phyloP scores from a whole-genome alignment of 2,888 invertebrate species.

The Parnassius mnemosyne region DNA sequence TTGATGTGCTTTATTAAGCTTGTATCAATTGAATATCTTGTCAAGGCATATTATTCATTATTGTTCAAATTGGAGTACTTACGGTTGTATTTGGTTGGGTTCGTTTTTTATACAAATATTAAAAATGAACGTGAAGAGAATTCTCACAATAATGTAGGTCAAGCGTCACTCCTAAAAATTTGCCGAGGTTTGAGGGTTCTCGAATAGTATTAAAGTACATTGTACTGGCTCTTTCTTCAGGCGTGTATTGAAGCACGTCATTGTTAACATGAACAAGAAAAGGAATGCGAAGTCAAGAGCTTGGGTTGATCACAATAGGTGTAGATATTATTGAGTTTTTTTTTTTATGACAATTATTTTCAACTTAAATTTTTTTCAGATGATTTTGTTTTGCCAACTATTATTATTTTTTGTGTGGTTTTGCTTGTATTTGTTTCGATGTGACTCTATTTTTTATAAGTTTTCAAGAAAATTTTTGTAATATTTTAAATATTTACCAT shows the following conservation, averaged over 20 bases:
- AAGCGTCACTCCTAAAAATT: conserved; percentile 23
- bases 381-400: too few relatives aligned
- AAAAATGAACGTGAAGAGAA: conserved; percentile 11
- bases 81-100: neutral
- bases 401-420: too few relatives aligned
- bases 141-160: conserved; percentile 16
- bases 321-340: neutral
- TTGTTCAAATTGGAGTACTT: too few relatives aligned
- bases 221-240: conserved; percentile 22
- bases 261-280: conserved; percentile 16
- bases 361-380: too few relatives aligned
- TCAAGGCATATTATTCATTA: too few relatives aligned
- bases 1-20: too few relatives aligned
- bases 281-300: conserved; percentile 4
- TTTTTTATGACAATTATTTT: too few relatives aligned
- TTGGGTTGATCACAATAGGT: conserved; percentile 8
- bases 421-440: too few relatives aligned
- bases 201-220: conserved; percentile 22
- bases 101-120: neutral
- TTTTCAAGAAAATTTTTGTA: too few relatives aligned
- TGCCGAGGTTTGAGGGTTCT: conserved; percentile 22
- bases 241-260: conserved; percentile 22
- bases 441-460: too few relatives aligned
- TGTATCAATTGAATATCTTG: too few relatives aligned
- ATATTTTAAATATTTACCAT: too few relatives aligned